Base-by-base conservation (phyloP, 2,888 invertebrate species). In the Loripinus fragilis region DNA sequence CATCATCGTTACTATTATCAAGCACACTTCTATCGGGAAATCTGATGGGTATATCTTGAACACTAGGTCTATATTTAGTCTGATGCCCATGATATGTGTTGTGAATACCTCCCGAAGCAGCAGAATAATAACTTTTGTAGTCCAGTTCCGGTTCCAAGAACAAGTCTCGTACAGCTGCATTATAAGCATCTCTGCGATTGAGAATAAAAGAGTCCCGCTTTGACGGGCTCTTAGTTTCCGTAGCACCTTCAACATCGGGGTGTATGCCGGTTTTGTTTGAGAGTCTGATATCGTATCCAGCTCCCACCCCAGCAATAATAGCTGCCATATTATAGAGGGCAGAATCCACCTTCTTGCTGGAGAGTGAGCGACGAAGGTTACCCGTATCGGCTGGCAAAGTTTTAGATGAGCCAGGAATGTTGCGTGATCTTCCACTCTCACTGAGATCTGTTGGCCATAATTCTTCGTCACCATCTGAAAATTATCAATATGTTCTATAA, bases 201-300 rank as follows among this genome's bases (percentile, higher is more conserved):
- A 90, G 79, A 68, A 92, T 91, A 78, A 88, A 89, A 0, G 90
- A 88, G 72, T 91, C 90, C 48, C 85, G 77, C 72, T 87, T 91
- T 78, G 87, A 90, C 77, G 66, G 55, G 60, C 66, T 45, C 76
- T 76, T 76, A 55, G 69, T 69, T 66, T 86, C 88, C 42, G 79
- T 85, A 66, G 86, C 84, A 38, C 81, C 85, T 68, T 85, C 81
- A 30, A 90, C 83, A 72, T 85, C 87, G 1, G 92, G 91, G 81
- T 92, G 91, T 68, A 91, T 89, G 33, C 90, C 90, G 2, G 89
- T 86, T 20, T 88, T 89, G 84, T 97, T 97, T 64, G 97, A 97
- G 93, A 97, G 95, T 90, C 98, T 95, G 71, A 98, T 96, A 95
- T 98, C 98, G 92, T 97, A 98, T 0, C 98, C 98, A 50, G 97